Percentiles rank a stretch among this genome's conserved stretches.
Evolutionary conservation across 2,797 vertebrate genomes (phyloP).

Genomic region (Propithecus perrieri): DNA sequence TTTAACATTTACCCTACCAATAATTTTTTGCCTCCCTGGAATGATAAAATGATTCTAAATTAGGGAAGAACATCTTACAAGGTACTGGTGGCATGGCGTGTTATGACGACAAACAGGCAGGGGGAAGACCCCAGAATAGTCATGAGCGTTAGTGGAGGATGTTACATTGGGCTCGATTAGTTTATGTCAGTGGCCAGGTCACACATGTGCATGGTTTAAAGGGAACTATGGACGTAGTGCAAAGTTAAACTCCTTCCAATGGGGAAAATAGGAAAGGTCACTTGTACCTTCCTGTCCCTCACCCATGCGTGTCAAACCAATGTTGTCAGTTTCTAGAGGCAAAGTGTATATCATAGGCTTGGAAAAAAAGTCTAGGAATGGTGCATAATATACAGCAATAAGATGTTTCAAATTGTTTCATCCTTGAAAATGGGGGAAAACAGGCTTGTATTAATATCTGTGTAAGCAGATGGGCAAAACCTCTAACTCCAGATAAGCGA

Average conservation of each 20-base stretch:
- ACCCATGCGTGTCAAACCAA: neutral
- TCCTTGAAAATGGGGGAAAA: slow-evolving; percentile 39
- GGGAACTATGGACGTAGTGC: neutral
- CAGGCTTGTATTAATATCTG: slow-evolving; percentile 54
- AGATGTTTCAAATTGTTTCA: slow-evolving; percentile 42
- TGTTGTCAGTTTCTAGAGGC: slow-evolving; percentile 39
- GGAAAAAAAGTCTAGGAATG: slow-evolving; percentile 10
- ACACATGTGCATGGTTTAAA: neutral
- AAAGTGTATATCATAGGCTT: slow-evolving; percentile 1
- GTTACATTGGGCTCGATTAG: neutral
- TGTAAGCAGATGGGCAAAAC: slow-evolving; percentile 37
- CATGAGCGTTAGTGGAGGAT: rapidly evolving
- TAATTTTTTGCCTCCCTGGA: neutral
- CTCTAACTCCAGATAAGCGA: slow-evolving; percentile 14
- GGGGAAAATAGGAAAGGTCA: neutral
- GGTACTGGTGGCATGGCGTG: neutral
- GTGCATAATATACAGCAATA: neutral
- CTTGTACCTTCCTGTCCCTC: slow-evolving; percentile 75
- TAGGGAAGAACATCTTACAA: neutral
- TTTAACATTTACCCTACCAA: neutral
- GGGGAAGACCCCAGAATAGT: neutral
- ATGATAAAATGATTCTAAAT: neutral
- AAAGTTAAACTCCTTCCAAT: neutral
- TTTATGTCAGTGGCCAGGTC: neutral
- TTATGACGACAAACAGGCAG: neutral